Base-by-base conservation (phyloP, 1,140 invertebrate species). In the Euura lappo region DNA sequence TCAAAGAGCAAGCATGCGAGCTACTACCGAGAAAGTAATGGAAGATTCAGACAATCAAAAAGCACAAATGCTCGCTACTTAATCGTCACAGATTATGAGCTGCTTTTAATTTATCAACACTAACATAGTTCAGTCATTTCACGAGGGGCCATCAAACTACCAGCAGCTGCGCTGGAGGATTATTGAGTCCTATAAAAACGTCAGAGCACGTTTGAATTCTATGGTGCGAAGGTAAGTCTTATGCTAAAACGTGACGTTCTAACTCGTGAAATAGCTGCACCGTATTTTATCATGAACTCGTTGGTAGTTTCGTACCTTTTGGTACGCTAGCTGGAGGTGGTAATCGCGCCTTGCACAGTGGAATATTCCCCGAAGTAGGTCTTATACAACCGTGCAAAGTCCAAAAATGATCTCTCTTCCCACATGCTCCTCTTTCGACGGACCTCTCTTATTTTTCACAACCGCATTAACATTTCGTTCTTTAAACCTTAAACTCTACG, bases 211-310 rank as follows among this genome's bases (percentile, higher is more conserved):
- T 60, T 6, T 60, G 8, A n/a, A 60, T 8, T 6, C 13, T 60
- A 60, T 60, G 51, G 51, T 60, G 51, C 51, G 51, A 60, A 4
- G 51, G 51, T 60, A 60, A 60, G 51, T 60, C 51, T 60, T 60
- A 60, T 60, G 51, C 51, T 60, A 60, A 60, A 60, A 60, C 51
- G 51, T 60, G 51, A 60, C 8, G 51, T 60, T 11, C 51, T 60
- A 60, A 60, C 51, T 60, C 51, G 51, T n/a, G 51, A 3, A 60
- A 60, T n/a, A n/a, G 51, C 51, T 60, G 51, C 13, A 60, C 13
- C 51, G 51, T 60, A 60, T 60, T 60, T 60, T 60, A 60, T 60
- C 51, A 60, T 60, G 51, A 60, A 60, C 51, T 60, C 51, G 51
- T 60, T 60, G 8, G 51, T 4, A 60, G 51, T 3, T 60, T 60